Conservation (phyloP, 2,797 vertebrate genomes). For the Erpetoichthys calabaricus region DNA sequence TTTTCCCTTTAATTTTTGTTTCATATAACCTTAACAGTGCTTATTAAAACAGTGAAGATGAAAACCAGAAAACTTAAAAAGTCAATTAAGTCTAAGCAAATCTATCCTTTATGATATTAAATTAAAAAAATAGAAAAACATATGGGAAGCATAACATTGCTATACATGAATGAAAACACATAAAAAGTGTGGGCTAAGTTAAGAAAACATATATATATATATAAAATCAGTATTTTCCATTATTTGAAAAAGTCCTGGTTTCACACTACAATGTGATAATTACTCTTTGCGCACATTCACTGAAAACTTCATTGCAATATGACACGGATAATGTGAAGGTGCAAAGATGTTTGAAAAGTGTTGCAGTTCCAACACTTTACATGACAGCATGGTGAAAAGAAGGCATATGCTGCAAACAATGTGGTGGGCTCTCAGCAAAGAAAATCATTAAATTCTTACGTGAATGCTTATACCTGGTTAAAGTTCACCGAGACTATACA, state of each 20-base stretch:
- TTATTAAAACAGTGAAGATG: too few species aligned
- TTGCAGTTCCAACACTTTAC: constrained; percentile 23
- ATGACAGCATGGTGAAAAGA: constrained; percentile 23
- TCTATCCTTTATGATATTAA: too few species aligned
- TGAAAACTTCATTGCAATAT: constrained; percentile 19
- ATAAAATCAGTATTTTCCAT: background rate
- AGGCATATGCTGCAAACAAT: constrained; percentile 17
- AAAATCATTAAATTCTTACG: constrained; percentile 23
- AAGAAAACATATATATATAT: background rate
- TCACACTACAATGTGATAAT: constrained; percentile 45
- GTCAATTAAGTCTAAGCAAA: too few species aligned
- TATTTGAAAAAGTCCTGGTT: constrained; percentile 7
- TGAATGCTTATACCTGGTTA: constrained; percentile 19
- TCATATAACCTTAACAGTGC: too few species aligned
- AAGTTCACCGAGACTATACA: constrained; percentile 7
- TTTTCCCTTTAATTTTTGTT: too few species aligned
- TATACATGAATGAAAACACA: too few species aligned
- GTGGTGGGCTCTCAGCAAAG: constrained; percentile 9
- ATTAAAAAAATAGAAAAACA: too few species aligned
- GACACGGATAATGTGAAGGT: constrained; percentile 42
- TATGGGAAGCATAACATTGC: too few species aligned
- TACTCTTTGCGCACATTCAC: constrained; percentile 29
- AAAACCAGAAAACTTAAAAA: too few species aligned
- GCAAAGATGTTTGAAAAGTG: constrained; percentile 24
- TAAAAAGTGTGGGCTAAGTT: too few species aligned